Evolutionary conservation across 2,113 vertebrate genomes (phyloP), one percentile per base, ranked within the genome.

Genomic region (Ovibos moschatus): DNA sequence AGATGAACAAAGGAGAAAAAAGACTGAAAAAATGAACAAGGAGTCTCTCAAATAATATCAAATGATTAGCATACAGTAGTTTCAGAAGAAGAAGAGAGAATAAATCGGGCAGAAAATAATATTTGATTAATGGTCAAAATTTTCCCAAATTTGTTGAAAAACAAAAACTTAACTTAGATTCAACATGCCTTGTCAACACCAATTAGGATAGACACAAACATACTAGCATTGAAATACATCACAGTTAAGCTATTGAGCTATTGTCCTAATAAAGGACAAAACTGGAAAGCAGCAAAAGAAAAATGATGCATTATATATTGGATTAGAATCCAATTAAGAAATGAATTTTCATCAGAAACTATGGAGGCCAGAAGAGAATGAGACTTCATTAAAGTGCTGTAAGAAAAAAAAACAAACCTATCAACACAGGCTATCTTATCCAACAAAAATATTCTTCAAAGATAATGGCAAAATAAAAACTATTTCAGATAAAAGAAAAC

Each of bases 101-200:
- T 36, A 30, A 71, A 51, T 23, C 71, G 6, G 16, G 33, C 8
- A 55, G 33, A 53, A 84, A 94, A 94, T 78, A 85, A 64, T 71
- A 74, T 55, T 30, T 93, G 57, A 92, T 71, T 57, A 86, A 30
- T 57, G 51, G n/a, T 23, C 87, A 82, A 95, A 91, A 36, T 23
- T 83, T 95, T 74, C n/a, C 62, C n/a, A 84, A 95, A 84, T 87
- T 27, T 89, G 51, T 76, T 95, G 57, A 92, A 97, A 97, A 88
- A 64, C 25, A 89, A 36, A 95, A 91, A 92, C 89, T 47, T 89
- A 89, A 23, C n/a, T 71, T 71, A 40, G 51, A 89, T 62, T 95
- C 12, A 67, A 85, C 51, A 87, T 25, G 21, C 13, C 85, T 87
- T 97, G 36, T 87, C 83, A 95, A 96, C 17, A 62, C 15, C 55